phyloP scores from a whole-genome alignment of 2,797 vertebrate species.

The Parauchenoglanis punctatus region DNA sequence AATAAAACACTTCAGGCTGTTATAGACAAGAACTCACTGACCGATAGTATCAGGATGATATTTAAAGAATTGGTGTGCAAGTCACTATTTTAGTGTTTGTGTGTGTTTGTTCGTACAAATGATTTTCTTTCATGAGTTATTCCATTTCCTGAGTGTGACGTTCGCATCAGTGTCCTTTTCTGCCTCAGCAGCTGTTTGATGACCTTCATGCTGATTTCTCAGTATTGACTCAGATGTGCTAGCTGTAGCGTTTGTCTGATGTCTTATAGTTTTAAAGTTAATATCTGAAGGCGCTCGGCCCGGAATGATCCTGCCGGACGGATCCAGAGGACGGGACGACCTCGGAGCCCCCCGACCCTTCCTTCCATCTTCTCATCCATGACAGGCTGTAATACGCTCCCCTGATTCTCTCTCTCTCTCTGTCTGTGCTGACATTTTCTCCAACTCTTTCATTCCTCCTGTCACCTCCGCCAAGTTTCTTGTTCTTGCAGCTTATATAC shows the following conservation, averaged over 20 bases:
- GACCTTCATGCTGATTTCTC: not conserved
- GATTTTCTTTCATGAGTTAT: not conserved
- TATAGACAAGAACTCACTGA: not conserved
- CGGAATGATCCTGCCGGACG: not conserved
- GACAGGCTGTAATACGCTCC: conserved; percentile 5
- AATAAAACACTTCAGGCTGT: not conserved
- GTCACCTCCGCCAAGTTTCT: conserved; percentile 26
- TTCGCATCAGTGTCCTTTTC: not conserved
- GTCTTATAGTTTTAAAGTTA: not conserved
- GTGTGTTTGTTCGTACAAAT: not conserved
- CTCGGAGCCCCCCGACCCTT: conserved; percentile 7
- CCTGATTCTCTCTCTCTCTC: not conserved
- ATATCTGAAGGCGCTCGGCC: not conserved
- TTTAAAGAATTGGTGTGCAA: not conserved
- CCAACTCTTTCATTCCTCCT: conserved; percentile 14
- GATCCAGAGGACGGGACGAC: conserved; percentile 1
- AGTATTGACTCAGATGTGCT: not conserved
- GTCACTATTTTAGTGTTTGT: not conserved
- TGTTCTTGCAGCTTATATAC: conserved; percentile 36
- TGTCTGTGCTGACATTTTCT: not conserved
- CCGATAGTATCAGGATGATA: not conserved
- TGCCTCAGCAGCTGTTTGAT: not conserved
- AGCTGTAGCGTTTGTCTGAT: not conserved
- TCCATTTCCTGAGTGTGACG: not conserved
- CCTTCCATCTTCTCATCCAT: conserved; percentile 10